Evolutionary conservation across 1,140 invertebrate genomes (phyloP).

Genomic region (Drosophila asahinai): DNA sequence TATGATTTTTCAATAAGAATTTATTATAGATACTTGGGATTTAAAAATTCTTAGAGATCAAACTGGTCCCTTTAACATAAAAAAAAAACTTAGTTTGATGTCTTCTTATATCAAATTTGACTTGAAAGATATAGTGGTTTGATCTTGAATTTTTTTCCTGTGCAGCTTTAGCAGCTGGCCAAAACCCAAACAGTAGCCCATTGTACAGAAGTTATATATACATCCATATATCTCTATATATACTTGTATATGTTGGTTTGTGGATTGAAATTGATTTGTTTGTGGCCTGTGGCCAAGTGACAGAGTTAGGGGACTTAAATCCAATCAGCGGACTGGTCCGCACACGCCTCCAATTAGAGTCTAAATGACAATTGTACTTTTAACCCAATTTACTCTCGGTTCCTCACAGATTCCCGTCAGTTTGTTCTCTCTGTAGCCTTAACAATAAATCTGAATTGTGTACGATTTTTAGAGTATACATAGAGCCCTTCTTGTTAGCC

Average conservation of each 20-base stretch:
- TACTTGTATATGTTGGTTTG: conserved; percentile 10
- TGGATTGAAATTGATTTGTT: conserved; percentile 74
- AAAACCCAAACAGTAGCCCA: conserved; percentile 62
- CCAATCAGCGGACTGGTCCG: conserved; percentile 73
- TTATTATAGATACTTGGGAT: not conserved
- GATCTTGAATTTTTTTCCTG: not conserved
- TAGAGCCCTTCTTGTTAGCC: conserved; percentile 17
- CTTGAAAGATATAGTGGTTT: too few relatives aligned
- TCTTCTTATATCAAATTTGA: too few relatives aligned
- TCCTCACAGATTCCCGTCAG: conserved; percentile 55
- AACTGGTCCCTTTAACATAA: too few relatives aligned
- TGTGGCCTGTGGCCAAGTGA: conserved; percentile 76
- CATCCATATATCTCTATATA: not conserved
- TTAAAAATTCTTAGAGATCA: not conserved
- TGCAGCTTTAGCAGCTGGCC: conserved; percentile 31
- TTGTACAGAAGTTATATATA: conserved; percentile 29
- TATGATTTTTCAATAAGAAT: not conserved
- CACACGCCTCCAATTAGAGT: conserved; percentile 81
- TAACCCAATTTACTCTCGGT: conserved; percentile 73
- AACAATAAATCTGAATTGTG: conserved; percentile 79
- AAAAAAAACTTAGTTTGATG: not conserved
- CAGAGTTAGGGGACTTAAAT: conserved; percentile 61
- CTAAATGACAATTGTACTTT: conserved; percentile 82
- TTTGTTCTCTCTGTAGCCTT: conserved; percentile 33
- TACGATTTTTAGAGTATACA: conserved; percentile 39